A percentile compares a stretch with the other conserved stretches of the same genome.
phyloP scores from a whole-genome alignment of 2,888 invertebrate genomes.

The Diaperis boleti region DNA sequence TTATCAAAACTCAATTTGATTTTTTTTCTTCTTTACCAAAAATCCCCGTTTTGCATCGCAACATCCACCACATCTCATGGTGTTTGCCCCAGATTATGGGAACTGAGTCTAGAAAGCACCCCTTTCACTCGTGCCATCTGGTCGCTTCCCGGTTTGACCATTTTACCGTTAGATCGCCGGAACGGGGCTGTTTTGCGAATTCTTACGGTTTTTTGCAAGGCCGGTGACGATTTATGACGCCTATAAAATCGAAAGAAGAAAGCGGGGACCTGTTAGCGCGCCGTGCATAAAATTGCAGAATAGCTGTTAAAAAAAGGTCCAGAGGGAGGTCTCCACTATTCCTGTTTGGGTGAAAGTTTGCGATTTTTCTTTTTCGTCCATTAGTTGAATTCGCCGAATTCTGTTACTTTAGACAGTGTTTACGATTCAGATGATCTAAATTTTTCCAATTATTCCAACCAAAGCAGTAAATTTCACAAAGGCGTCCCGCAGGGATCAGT shows the following conservation, averaged over 20 bases:
- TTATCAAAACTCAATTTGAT: background rate
- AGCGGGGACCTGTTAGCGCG: constrained; percentile 1
- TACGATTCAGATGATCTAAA: too few relatives aligned
- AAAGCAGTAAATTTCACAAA: too few relatives aligned
- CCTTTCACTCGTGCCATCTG: constrained; percentile 61
- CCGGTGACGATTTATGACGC: constrained; percentile 17
- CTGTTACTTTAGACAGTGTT: too few relatives aligned
- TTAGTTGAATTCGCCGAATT: too few relatives aligned
- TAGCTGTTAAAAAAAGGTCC: background rate
- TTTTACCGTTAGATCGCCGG: constrained; percentile 51
- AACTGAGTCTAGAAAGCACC: constrained; percentile 54
- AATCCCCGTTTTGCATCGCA: too few relatives aligned
- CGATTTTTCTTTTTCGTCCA: too few relatives aligned
- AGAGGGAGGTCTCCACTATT: too few relatives aligned
- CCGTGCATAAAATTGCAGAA: background rate
- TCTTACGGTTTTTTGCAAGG: constrained; percentile 25
- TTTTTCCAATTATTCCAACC: too few relatives aligned
- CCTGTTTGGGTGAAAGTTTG: too few relatives aligned
- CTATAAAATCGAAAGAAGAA: constrained; percentile 15
- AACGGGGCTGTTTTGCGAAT: constrained; percentile 30
- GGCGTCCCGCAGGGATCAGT: too few relatives aligned
- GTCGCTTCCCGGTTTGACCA: constrained; percentile 49
- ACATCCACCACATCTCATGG: too few relatives aligned
- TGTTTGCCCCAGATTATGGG: constrained; percentile 57
- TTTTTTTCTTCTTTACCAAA: too few relatives aligned